A percentile compares a stretch with the other conserved stretches of the same genome.
These are phyloP conservation scores for Homarus americanus DNA, from an alignment of 1,140 invertebrate species.

Conservation along the genomic window DNA sequence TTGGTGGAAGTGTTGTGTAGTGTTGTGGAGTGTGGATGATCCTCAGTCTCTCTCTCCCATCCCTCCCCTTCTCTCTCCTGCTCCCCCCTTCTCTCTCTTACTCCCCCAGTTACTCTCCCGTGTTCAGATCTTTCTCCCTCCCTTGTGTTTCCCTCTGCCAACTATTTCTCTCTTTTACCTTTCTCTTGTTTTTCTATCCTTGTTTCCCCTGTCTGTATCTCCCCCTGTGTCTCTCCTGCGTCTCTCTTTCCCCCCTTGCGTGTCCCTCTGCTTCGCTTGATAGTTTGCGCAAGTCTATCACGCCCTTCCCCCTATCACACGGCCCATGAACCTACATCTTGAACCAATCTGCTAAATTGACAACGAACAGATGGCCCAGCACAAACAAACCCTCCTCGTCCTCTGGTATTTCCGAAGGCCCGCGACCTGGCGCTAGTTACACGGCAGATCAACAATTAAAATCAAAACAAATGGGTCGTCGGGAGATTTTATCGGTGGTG, in stretches of 20 bases:
- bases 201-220: no score
- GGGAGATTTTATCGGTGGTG: neutral
- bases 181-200: neutral
- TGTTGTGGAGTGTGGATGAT: no score
- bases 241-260: neutral
- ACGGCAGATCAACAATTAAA: constrained; percentile 38
- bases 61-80: no score
- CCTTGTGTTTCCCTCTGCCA: neutral
- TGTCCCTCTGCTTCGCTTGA: neutral
- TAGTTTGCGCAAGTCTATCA: neutral
- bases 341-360: constrained; percentile 55
- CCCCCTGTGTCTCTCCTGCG: neutral
- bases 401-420: neutral
- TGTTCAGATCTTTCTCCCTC: no score
- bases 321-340: constrained; percentile 46
- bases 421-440: neutral
- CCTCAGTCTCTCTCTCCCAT: no score
- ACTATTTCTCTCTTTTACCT: no score
- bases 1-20: no score
- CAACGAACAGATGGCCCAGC: constrained; percentile 40
- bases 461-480: constrained; percentile 34
- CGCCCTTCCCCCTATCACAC: constrained; percentile 19
- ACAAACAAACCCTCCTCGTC: constrained; percentile 32
- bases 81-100: neutral
- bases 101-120: neutral